A percentile compares a stretch with the other conserved stretches of the same genome.
Evolutionary conservation across 2,113 vertebrate species (phyloP).

Genomic region (Megaleporinus macrocephalus): DNA sequence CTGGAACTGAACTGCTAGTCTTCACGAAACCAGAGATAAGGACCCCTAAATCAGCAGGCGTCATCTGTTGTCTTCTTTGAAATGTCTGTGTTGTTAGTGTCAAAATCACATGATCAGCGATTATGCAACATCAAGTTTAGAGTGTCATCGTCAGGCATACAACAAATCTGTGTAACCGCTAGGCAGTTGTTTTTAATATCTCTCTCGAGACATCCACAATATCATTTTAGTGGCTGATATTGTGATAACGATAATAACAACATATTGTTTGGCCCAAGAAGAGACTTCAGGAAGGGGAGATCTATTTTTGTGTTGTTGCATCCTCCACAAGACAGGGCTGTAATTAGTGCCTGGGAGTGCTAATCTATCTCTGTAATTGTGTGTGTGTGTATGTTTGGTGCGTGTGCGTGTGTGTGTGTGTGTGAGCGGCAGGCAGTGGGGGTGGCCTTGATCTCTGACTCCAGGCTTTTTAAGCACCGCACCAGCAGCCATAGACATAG

Average conservation of each 20-base stretch:
- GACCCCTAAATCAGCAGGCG: no score
- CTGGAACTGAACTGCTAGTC: no score
- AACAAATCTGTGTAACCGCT: no score
- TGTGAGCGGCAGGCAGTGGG: not conserved
- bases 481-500: not conserved
- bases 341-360: constrained; percentile 1
- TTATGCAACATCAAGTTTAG: no score
- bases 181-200: no score
- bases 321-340: not conserved
- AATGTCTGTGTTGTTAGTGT: no score
- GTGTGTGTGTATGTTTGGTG: not conserved
- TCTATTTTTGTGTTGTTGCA: not conserved
- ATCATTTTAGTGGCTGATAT: no score
- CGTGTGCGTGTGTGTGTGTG: constrained; percentile 15
- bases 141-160: no score
- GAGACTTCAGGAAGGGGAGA: not conserved
- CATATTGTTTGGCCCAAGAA: not conserved
- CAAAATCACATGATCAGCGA: no score
- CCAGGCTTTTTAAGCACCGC: not conserved
- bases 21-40: no score
- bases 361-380: constrained; percentile 14
- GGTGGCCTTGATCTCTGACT: not conserved
- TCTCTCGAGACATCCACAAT: no score
- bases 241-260: not conserved
- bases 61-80: no score